phyloP scores from a whole-genome alignment of 2,113 vertebrate species.

The Mus pahari region DNA sequence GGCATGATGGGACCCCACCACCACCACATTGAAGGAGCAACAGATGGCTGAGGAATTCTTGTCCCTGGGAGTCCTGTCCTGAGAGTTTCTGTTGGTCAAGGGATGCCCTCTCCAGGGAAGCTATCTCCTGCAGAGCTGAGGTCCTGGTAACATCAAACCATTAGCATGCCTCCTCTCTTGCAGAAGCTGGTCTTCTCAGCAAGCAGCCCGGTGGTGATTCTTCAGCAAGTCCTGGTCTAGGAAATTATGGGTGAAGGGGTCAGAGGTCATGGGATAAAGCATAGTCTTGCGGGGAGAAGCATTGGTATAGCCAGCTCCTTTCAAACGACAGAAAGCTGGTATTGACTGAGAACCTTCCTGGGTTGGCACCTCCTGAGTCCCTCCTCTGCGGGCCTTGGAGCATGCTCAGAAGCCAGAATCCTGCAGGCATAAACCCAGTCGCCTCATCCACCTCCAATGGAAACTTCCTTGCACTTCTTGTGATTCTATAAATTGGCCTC shows the following conservation, averaged over 20 bases:
- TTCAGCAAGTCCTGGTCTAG: neutral
- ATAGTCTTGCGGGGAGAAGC: neutral
- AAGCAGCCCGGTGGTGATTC: neutral
- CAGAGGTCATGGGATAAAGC: neutral
- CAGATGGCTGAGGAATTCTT: slow-evolving; percentile 82
- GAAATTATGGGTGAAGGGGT: neutral
- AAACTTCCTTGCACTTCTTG: neutral
- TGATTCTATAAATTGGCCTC: neutral
- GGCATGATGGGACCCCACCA: slow-evolving; percentile 75
- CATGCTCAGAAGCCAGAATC: neutral
- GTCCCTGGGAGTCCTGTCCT: slow-evolving; percentile 74
- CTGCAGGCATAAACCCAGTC: neutral
- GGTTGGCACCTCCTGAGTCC: neutral
- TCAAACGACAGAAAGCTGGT: neutral
- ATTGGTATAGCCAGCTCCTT: neutral
- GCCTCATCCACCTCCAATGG: too few species aligned
- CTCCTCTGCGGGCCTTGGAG: too few species aligned
- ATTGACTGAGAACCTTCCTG: neutral
- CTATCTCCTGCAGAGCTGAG: neutral
- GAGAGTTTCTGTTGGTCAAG: slow-evolving; percentile 64
- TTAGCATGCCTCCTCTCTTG: too few species aligned
- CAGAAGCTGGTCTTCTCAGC: neutral
- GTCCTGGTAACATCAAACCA: neutral
- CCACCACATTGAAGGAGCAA: slow-evolving; percentile 76
- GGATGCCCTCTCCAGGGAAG: neutral